Evolutionary conservation across 1,140 invertebrate genomes (phyloP), one percentile per base, ranked within the genome.

Genomic region (Agraylea sexmaculata): DNA sequence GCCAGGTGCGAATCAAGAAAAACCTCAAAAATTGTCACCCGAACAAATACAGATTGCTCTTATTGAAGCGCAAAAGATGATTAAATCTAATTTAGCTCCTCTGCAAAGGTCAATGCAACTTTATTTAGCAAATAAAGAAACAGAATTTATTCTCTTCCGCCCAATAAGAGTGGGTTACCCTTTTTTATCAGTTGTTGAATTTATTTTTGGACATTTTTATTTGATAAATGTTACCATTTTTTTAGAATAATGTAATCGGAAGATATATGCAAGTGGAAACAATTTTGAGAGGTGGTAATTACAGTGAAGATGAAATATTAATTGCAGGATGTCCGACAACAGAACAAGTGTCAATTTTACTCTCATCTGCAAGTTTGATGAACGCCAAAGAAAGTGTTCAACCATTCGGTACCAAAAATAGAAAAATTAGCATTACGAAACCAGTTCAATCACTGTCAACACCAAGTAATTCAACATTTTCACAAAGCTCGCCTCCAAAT

Each of bases 81-180:
- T 94, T 17, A 89, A 89, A 61, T 69, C 75, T 1, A 80, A 83
- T 47, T 66, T 94, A 17, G 79, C 87, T 0, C 69, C 69, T 3
- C 64, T 96, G 3, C 87, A 93, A 51, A 72, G 80, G 1, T 84
- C 82, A 4, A 91, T 97, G 88, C 80, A 89, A 49, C 68, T 97
- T 0, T 97, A 97, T 62, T 66, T 97, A 12, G 86, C 91, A n/a
- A 97, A 96, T 66, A 77, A 80, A 47, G 92, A 96, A 62, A 97
- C 93, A 0, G 91, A 97, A 59, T 89, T 88, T 51, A 95, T 96
- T 56, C 69, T 97, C 1, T 94, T 95, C 52, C 74, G 89, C 40
- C 92, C 91, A 4, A 85, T 96, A 21, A 83, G 87, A 56, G 82
- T 86, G 60, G 62, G 63, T 62, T 20, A 36, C 29, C 15, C 29